phyloP scores from a whole-genome alignment of 2,797 vertebrate genomes.

The Lates japonicus region DNA sequence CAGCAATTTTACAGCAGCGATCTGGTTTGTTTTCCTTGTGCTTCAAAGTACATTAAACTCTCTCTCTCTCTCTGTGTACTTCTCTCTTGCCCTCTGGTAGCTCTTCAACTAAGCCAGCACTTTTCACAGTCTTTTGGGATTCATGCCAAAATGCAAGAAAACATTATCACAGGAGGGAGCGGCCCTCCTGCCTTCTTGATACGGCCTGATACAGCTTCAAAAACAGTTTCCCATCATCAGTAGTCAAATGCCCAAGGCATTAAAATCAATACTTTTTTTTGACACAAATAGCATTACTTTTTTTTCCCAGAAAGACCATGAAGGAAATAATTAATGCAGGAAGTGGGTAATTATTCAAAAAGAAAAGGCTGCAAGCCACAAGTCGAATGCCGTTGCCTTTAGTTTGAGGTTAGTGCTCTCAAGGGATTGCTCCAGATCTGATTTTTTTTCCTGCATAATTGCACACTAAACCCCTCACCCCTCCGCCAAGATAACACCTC shows the following conservation, averaged over 20 bases:
- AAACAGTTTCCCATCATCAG: conserved; percentile 38
- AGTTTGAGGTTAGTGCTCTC: conserved; percentile 47
- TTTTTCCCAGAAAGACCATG: not conserved
- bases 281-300: conserved; percentile 22
- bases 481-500: conserved; percentile 16
- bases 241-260: conserved; percentile 39
- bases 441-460: conserved; percentile 38
- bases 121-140: conserved; percentile 59
- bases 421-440: conserved; percentile 17
- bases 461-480: conserved; percentile 19
- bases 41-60: conserved; percentile 58
- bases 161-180: conserved; percentile 35
- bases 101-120: conserved; percentile 54
- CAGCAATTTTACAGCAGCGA: conserved; percentile 41
- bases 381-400: conserved; percentile 39
- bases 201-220: conserved; percentile 17
- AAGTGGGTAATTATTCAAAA: conserved; percentile 64
- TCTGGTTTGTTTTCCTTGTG: conserved; percentile 52
- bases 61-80: not conserved
- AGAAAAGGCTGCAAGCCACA: conserved; percentile 52
- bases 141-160: conserved; percentile 41
- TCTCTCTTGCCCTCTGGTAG: conserved; percentile 42
- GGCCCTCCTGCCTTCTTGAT: conserved; percentile 31
- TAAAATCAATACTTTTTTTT: conserved; percentile 47
- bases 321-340: conserved; percentile 64